Evolutionary conservation across 64 coral and sea anemone genomes (phyloP).

Genomic region (Montipora efflorescens): DNA sequence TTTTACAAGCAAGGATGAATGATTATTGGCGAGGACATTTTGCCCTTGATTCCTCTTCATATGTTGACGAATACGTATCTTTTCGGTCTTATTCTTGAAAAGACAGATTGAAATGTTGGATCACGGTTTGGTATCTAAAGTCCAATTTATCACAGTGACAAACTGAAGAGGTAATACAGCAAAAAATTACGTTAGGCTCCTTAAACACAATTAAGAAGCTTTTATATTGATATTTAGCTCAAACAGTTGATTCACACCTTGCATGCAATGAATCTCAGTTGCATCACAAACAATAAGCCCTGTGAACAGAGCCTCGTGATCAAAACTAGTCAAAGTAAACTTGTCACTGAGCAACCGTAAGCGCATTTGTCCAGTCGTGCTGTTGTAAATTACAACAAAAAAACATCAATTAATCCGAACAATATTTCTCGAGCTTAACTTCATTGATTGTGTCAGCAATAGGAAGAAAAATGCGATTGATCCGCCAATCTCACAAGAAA

Average conservation of each 20-base stretch:
- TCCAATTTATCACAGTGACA: slow-evolving; percentile 53
- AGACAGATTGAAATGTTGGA: background rate
- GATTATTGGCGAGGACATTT: background rate
- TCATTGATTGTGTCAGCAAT: background rate
- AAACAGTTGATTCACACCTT: background rate
- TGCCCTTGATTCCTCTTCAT: too few relatives aligned
- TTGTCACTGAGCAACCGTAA: background rate
- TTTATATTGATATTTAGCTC: background rate
- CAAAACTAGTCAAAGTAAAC: background rate
- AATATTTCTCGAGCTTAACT: background rate
- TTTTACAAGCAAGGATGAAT: background rate
- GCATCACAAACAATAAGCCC: too few relatives aligned
- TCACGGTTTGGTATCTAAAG: background rate
- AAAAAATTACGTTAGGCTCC: slow-evolving; percentile 46
- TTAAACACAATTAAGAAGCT: slow-evolving; percentile 17
- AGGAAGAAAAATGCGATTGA: background rate
- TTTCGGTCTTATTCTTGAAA: background rate
- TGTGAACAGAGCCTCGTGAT: too few relatives aligned
- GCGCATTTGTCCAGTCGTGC: background rate
- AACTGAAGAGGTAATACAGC: slow-evolving; percentile 28
- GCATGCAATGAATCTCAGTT: background rate
- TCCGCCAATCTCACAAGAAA: background rate
- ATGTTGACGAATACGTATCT: background rate
- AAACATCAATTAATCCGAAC: background rate
- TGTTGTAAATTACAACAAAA: background rate